Conservation (phyloP, 2,113 vertebrate species). For the Hippolais icterina region DNA sequence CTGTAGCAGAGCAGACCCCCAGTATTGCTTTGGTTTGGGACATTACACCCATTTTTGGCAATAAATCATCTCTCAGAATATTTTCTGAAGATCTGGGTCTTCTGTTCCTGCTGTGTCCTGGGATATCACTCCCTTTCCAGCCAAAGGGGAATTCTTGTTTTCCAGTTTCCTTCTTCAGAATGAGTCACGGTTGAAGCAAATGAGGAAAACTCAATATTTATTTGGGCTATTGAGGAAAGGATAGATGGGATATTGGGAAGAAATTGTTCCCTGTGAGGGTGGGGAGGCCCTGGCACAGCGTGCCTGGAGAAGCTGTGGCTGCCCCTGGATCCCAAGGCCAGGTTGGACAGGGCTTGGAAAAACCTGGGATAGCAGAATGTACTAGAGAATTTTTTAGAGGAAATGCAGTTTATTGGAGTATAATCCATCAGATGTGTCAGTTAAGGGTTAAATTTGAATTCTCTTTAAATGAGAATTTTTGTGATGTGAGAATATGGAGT, state of each 20-base stretch:
- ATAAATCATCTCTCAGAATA: not conserved
- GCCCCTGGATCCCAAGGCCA: not conserved
- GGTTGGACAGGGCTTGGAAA: accelerated
- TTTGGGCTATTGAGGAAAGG: not conserved
- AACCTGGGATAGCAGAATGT: accelerated
- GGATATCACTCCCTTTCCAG: not conserved
- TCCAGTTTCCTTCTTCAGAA: not conserved
- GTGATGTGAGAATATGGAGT: not conserved
- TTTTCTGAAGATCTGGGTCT: not conserved
- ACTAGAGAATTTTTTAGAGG: not conserved
- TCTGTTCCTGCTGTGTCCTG: not conserved
- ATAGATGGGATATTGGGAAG: not conserved
- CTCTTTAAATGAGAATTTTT: not conserved
- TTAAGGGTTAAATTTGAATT: not conserved
- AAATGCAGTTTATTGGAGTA: not conserved
- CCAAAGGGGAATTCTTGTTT: not conserved
- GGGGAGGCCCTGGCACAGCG: accelerated
- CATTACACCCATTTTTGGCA: not conserved
- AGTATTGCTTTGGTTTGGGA: not conserved
- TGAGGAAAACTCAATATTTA: accelerated
- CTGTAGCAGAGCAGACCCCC: not conserved
- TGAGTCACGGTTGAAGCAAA: not conserved
- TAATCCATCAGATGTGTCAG: not conserved
- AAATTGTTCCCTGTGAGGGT: not conserved
- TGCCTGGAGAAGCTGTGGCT: not conserved